phyloP scores from a whole-genome alignment of 2,888 invertebrate genomes.

The Nomada lathburiana region DNA sequence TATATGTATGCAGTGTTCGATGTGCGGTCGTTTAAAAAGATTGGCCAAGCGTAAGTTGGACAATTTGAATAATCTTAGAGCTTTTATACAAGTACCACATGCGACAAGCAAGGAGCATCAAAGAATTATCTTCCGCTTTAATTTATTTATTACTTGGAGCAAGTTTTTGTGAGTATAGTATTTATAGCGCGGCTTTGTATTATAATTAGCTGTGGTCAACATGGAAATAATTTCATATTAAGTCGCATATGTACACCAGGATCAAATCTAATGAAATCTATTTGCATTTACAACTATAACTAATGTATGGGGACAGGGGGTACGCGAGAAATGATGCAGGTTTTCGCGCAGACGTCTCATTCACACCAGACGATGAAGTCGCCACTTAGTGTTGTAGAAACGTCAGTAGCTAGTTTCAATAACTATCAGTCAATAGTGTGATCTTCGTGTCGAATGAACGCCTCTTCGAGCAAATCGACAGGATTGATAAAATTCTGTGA shows the following conservation, averaged over 20 bases:
- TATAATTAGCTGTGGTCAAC: background rate
- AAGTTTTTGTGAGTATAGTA: too few species aligned
- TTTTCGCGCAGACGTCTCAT: conserved; percentile 43
- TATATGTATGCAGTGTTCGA: too few species aligned
- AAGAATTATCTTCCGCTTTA: too few species aligned
- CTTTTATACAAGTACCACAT: too few species aligned
- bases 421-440: background rate
- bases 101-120: too few species aligned
- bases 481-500: background rate
- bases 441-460: background rate
- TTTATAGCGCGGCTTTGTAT: too few species aligned
- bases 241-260: background rate
- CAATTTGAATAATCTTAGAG: too few species aligned
- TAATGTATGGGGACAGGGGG: too few species aligned
- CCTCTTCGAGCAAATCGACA: background rate
- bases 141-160: too few species aligned
- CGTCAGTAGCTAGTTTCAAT: background rate
- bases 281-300: background rate
- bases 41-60: too few species aligned
- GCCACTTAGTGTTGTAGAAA: background rate
- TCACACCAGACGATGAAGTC: conserved; percentile 3
- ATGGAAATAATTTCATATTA: background rate
- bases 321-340: background rate
- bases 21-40: too few species aligned
- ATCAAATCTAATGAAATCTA: background rate